Base-by-base conservation (phyloP, 2,888 invertebrate species). In the Biston stratarius region DNA sequence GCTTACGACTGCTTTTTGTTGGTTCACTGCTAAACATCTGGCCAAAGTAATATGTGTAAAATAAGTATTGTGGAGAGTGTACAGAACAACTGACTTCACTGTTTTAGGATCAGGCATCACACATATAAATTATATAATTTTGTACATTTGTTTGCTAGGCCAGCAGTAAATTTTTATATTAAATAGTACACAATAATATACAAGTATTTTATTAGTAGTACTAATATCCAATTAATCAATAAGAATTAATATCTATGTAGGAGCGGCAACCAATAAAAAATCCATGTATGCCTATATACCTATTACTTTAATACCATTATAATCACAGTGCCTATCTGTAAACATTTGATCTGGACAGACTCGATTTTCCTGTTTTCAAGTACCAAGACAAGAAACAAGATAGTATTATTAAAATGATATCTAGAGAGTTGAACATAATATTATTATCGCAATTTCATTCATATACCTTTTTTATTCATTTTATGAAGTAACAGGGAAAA, bases 281-380 rank as follows among this genome's bases (percentile, higher is more conserved):
- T 56, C 40, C 42, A 49, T 34, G 34, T 9, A 34, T 56, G 49
- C 49, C 56, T 49, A 42, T 48, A 12, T 33, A n/a, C n/a, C n/a
- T 45, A 42, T 63, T 34, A 49, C n/a, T 44, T 63, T 34, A 53
- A 53, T 15, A 10, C 38, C 12, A 38, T 24, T n/a, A 6, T 51
- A 57, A 49, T 56, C 14, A n/a, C n/a, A 24, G n/a, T 33, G 9
- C 38, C 38, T 44, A n/a, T 64, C 6, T 24, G 47, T 53, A 47
- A 59, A 58, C 33, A 53, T 45, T 48, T 40, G 47, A 15, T 52
- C 42, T 15, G 40, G 7, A 8, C 12, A 47, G 55, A 64, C 64
- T 60, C 55, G 64, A 64, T 55, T 64, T 64, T 64, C 64, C 48
- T 59, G 61, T 67, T 53, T 59, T 64, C 12, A 42, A 24, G 8